Percentiles rank a stretch among this genome's conserved stretches.
phyloP scores from a whole-genome alignment of 1,140 invertebrate genomes.

The Anadara kagoshimensis region DNA sequence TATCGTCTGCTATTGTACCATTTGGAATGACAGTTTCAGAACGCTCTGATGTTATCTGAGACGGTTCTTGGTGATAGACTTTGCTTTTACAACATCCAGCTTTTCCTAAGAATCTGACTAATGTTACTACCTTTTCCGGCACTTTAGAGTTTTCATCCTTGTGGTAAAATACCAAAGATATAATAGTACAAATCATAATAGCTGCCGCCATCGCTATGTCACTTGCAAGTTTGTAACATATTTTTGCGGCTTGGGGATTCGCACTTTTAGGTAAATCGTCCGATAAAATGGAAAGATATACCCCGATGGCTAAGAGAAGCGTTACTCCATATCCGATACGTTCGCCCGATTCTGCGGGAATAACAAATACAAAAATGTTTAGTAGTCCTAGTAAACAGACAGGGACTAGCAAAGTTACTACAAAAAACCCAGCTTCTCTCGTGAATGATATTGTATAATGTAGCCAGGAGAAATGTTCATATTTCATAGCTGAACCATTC shows the following conservation, averaged over 20 bases:
- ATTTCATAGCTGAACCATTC: not conserved
- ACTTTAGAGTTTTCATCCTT: too few species aligned
- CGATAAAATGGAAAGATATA: conserved; percentile 1
- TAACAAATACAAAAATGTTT: conserved; percentile 1
- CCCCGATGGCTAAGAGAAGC: not conserved
- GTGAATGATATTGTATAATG: not conserved
- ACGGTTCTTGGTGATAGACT: too few species aligned
- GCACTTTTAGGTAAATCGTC: conserved; percentile 5
- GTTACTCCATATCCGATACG: conserved; percentile 6
- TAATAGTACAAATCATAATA: too few species aligned
- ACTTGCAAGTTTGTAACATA: too few species aligned
- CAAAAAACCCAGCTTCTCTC: not conserved
- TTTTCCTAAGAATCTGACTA: too few species aligned
- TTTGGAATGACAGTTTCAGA: too few species aligned
- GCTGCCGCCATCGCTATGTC: too few species aligned
- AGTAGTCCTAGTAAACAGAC: not conserved
- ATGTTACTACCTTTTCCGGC: too few species aligned
- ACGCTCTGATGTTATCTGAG: too few species aligned
- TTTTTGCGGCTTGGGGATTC: not conserved
- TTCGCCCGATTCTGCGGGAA: conserved; percentile 12
- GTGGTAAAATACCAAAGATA: too few species aligned
- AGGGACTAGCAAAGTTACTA: not conserved
- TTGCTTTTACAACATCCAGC: too few species aligned
- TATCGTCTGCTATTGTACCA: too few species aligned
- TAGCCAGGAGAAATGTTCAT: not conserved